Percentiles rank a stretch among this genome's conserved stretches.
Conservation (phyloP, 2,888 invertebrate genomes). For the Drosophila affinis region DNA sequence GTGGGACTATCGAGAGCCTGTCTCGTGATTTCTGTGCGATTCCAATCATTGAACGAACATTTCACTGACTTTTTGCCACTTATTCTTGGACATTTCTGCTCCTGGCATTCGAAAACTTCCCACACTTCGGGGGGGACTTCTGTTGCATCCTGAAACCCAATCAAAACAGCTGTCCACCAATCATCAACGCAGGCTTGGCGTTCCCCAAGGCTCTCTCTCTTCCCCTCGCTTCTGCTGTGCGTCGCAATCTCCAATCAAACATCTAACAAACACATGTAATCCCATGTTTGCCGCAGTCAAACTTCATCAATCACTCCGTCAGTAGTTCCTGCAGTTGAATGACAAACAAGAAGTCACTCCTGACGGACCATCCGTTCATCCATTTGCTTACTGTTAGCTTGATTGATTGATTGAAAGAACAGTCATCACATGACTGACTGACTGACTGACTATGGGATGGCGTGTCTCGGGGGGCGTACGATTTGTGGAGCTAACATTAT, state of each 20-base stretch:
- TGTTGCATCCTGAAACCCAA: too few relatives aligned
- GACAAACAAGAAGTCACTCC: conserved; percentile 27
- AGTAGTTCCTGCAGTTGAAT: conserved; percentile 6
- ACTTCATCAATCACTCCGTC: conserved; percentile 30
- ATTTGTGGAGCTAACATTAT: conserved; percentile 31
- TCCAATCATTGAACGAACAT: not conserved
- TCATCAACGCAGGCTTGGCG: too few relatives aligned
- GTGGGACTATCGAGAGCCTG: not conserved
- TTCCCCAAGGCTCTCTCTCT: too few relatives aligned
- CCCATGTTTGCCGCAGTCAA: not conserved
- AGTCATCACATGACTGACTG: conserved; percentile 39
- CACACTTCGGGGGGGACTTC: too few relatives aligned
- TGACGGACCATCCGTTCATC: conserved; percentile 7
- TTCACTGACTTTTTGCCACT: too few relatives aligned
- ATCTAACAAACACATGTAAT: not conserved
- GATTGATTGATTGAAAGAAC: conserved; percentile 33
- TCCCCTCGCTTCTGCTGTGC: too few relatives aligned
- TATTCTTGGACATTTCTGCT: too few relatives aligned
- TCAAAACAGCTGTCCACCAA: too few relatives aligned
- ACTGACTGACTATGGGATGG: not conserved
- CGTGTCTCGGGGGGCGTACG: not conserved
- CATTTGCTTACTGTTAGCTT: conserved; percentile 15
- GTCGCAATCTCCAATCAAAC: not conserved
- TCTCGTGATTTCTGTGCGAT: not conserved
- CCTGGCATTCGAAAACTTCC: too few relatives aligned